phyloP scores from a whole-genome alignment of 2,888 invertebrate species.

The Lordiphosa andalusiaca region DNA sequence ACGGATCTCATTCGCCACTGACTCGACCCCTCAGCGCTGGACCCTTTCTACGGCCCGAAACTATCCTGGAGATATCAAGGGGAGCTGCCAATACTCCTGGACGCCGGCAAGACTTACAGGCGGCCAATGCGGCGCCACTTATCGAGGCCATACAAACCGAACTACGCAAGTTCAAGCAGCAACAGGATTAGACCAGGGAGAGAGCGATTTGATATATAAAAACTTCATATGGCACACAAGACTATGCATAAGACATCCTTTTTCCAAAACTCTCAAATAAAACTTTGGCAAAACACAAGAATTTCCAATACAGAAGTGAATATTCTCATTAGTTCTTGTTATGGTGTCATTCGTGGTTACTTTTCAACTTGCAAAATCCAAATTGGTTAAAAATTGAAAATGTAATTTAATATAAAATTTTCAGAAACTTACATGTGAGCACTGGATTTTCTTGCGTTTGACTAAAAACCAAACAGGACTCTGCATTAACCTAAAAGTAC shows the following conservation, averaged over 20 bases:
- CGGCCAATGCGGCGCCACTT: slow-evolving; percentile 85
- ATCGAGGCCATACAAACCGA: slow-evolving; percentile 93
- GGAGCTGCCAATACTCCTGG: slow-evolving; percentile 39
- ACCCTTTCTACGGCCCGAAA: slow-evolving; percentile 82
- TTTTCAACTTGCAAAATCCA: too few species aligned
- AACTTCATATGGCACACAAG: slow-evolving; percentile 10
- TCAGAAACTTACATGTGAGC: too few species aligned
- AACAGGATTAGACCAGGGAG: slow-evolving; percentile 38
- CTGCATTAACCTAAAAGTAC: too few species aligned
- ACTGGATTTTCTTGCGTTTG: too few species aligned
- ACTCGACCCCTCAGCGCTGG: slow-evolving; percentile 85
- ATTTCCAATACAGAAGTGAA: not conserved
- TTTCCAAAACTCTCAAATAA: slow-evolving; percentile 47
- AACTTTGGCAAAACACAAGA: slow-evolving; percentile 4
- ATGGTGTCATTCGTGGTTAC: too few species aligned
- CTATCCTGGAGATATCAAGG: slow-evolving; percentile 66
- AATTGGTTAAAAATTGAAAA: too few species aligned
- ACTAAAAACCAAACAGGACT: too few species aligned
- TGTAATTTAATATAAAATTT: too few species aligned
- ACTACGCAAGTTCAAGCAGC: slow-evolving; percentile 77
- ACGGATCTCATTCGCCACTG: slow-evolving; percentile 82
- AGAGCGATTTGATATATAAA: slow-evolving; percentile 7
- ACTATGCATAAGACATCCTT: slow-evolving; percentile 18
- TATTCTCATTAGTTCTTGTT: slow-evolving; percentile 4
- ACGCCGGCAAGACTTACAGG: slow-evolving; percentile 82